These are phyloP conservation scores for Euthynnus affinis DNA, from an alignment of 2,797 vertebrate genomes.

Conservation along the genomic window DNA sequence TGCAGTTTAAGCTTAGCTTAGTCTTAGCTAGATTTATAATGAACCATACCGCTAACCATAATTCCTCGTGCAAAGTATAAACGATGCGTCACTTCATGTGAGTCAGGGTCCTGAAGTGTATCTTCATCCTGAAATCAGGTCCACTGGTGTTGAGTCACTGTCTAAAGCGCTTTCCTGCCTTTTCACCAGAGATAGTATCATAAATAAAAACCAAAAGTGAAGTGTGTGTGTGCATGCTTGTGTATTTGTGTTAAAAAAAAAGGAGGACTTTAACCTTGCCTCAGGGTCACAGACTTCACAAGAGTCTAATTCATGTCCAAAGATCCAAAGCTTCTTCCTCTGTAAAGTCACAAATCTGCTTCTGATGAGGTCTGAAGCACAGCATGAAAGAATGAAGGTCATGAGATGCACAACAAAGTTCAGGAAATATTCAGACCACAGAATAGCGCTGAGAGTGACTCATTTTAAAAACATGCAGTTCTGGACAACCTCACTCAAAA, in stretches of 20 bases:
- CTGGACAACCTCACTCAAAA: background rate
- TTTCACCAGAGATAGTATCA: background rate
- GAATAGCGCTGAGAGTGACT: background rate
- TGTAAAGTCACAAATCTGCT: constrained; percentile 10
- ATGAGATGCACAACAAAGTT: constrained; percentile 20
- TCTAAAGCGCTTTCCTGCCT: background rate
- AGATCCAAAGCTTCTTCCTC: constrained; percentile 19
- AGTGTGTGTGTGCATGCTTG: background rate
- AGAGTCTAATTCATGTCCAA: constrained; percentile 48
- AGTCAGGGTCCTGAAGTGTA: background rate
- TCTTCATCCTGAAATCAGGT: background rate
- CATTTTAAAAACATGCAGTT: background rate
- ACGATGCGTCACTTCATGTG: too few relatives aligned
- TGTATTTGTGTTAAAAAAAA: constrained; percentile 18
- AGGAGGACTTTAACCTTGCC: constrained; percentile 8
- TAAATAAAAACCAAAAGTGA: background rate
- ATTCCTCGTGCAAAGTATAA: too few relatives aligned
- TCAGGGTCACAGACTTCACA: constrained; percentile 31
- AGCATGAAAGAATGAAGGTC: constrained; percentile 19
- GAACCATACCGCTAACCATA: too few relatives aligned
- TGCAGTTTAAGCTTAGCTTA: too few relatives aligned
- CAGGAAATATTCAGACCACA: constrained; percentile 4
- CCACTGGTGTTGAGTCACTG: too few relatives aligned
- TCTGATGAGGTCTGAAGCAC: background rate
- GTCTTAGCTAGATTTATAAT: too few relatives aligned